Evolutionary conservation across 1,140 invertebrate species (phyloP), one percentile per base, ranked within the genome.

Genomic region (Ctenoplectra terminalis): DNA sequence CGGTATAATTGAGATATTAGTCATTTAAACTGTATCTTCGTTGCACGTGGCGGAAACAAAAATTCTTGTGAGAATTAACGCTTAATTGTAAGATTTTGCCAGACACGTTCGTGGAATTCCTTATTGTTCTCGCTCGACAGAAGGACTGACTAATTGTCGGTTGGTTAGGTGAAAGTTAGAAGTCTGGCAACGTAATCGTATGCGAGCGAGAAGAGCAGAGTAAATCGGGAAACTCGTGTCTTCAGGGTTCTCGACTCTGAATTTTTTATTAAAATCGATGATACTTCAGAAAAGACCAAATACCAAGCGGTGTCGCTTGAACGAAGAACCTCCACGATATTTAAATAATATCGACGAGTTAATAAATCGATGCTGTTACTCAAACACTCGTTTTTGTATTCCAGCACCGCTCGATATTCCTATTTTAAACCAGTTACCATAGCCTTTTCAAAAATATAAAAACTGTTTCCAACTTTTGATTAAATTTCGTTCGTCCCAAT

Each of bases 91-190:
- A 60, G 17, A 34, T 34, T 20, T 34, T 34, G 7, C 34, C 23
- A 37, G 23, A 63, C 60, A 23, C 60, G 31, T 63, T 40, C 9
- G 23, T 11, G 20, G 60, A 40, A 40, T 63, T 37, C 31, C 60
- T 34, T 40, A 40, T 63, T 63, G 34, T 63, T 63, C 31, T 40
- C 34, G 8, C 60, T n/a, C 34, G 60, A 63, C 34, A n/a, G 60
- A 8, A 63, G 40, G 34, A 20, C 60, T 60, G 58, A 34, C 58
- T 63, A 40, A 63, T 63, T 63, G 34, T 29, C 34, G 60, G 60
- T 63, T 40, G 34, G 31, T n/a, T n/a, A 23, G 31, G 60, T 63
- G 60, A 63, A 63, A 63, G 60, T 63, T 40, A n/a, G 31, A 63
- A 63, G 34, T 63, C 34, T 23, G 31, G 5, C 6, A 61, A n/a